Evolutionary conservation across 2,888 invertebrate genomes (phyloP), one percentile per base, ranked within the genome.

Genomic region (Macrophya alboannulata): DNA sequence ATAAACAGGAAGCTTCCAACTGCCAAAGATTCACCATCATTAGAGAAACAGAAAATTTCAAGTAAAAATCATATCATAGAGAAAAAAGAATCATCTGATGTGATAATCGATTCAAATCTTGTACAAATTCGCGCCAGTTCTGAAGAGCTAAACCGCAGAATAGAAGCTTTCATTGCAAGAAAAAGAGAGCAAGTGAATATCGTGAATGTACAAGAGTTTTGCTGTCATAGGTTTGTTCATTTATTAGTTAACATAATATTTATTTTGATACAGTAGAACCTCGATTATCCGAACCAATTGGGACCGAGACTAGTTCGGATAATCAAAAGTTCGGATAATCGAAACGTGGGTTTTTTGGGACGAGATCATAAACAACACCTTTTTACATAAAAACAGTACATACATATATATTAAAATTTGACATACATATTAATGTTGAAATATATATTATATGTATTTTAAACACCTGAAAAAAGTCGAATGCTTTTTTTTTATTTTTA

Each of bases 141-240:
- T 86, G 94, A 95, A 40, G 97, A 97, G 91, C 92, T 97, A 2
- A 94, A 96, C 85, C 94, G 95, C 85, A 95, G 98, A 83, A 97
- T 98, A 87, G 94, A 95, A 87, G 96, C 96, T 89, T 98, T 97
- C 89, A 96, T 97, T 55, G 95, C 96, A 88, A 95, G 96, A 87
- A 98, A 98, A 94, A 95, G 97, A 51, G 95, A 95, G 86, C 97
- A 97, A 94, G 95, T 96, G 9, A 96, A 98, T 93, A 91, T 95
- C 9, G 95, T 95, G 87, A 98, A 98, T 92, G 95, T 97, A 31
- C 95, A 96, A 88, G 98, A 98, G 91, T 98, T 97, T 91, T 97
- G 96, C 87, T 90, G 90, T 74, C 90, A 91, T 88, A 91, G 92
- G 93, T 92, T 86, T 71, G 89, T 89, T 76, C 51, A 81, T 77